Evolutionary conservation across 2,797 vertebrate species (phyloP), one percentile per base, ranked within the genome.

Genomic region (Ispidina picta): DNA sequence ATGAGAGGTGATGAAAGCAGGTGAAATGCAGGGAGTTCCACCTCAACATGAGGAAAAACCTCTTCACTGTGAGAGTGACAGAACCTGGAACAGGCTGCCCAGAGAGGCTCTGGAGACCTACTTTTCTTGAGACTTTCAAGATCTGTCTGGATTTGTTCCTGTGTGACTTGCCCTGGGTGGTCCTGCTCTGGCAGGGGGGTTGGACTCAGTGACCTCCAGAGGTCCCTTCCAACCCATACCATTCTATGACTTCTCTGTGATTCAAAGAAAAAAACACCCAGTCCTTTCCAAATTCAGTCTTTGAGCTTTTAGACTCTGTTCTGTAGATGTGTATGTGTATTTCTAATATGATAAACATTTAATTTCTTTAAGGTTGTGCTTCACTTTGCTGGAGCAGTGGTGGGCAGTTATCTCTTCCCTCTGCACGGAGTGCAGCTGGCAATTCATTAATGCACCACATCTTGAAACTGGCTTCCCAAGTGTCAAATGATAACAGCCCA

Each of bases 391-490:
- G 98, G 90, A 95, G 96, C 26, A 94, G 90, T 81, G 95, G 92
- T 22, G 96, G 97, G 79, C 97, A 96, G 3, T 78, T 93, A n/a
- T 86, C 97, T 4, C 79, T 74, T 83, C 88, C 73, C 0, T 71
- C 95, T 22, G 86, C 95, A 48, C 91, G 98, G 97, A 96, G 92
- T 79, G 66, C 96, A 89, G 72, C 94, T 22, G 93, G 97, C 49
- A 98, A 87, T 96, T 98, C 98, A 20, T 95, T 99, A 95, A 98
- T 99, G 98, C 98, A 98, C 62, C 97, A 90, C 15, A 83, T 99
- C 94, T 98, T 99, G 97, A 99, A 98, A 96, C 86, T 99, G 96
- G 98, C 98, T 68, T 97, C 98, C 17, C 98, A 98, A 77, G 80
- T 97, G 39, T 94, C 98, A 49, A 91, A 97, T 1, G 98, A 98